Base-by-base conservation (phyloP, 2,113 vertebrate species). In the Hystrix cristata region DNA sequence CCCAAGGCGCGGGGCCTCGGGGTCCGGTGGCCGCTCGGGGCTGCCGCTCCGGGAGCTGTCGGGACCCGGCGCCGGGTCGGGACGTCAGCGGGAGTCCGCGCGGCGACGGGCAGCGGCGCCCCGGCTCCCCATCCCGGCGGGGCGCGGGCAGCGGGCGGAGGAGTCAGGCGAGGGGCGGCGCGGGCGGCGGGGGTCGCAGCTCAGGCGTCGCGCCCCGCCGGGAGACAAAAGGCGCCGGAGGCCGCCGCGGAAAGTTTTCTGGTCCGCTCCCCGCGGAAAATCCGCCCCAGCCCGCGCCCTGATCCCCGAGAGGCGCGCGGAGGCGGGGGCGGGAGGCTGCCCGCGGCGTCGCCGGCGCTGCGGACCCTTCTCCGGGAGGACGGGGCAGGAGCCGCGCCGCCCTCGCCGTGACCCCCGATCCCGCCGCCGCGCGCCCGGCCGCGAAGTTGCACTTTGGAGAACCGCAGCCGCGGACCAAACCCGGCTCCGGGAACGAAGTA, bases 111-210 rank as follows among this genome's bases (percentile, higher is more conserved):
- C 89, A 79, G 97, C 19, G 87, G 55, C 92, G 55, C 82, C 92
- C 89, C 94, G 76, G 85, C 67, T 90, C 72, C 57, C 91, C 92
- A 96, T 97, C 79, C 95, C 84, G 12, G 93, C 74, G 91, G 93
- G 62, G 67, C 79, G 89, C 34, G 91, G 55, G 64, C 93, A 3
- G 92, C 34, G 14, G 80, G 87, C 85, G 27, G 86, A 94, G 97
- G 97, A 97, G 96, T 97, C 97, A 98, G 90, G 93, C 82, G 93
- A 82, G 86, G 90, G 93, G 96, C 90, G 94, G 80, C 79, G 25
- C 38, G 90, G 29, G 69, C 43, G 34, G 93, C 19, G 38, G 1
- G 46, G 64, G 89, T 51, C 46, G 27, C 43, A 18, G 27, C 78
- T 91, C 74, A 3, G 83, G 55, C 43, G 69, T 43, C 83, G 51